These are phyloP conservation scores for Chesias legatella DNA, from an alignment of 2,888 invertebrate species.

Conservation along the genomic window DNA sequence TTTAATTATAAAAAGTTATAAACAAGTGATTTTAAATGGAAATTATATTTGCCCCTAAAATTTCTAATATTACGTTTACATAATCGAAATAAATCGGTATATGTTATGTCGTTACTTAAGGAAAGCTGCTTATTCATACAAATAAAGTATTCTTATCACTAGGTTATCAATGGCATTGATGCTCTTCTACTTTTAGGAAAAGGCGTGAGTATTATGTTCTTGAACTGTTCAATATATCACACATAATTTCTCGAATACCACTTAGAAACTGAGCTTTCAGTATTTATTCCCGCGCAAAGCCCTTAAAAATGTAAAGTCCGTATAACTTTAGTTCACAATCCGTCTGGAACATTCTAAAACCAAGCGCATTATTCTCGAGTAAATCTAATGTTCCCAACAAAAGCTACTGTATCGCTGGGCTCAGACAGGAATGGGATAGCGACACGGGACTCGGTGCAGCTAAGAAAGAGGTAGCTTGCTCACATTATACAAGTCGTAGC, in stretches of 20 bases:
- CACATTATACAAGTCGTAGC: not conserved
- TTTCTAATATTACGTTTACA: too few species aligned
- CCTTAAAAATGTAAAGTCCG: not conserved
- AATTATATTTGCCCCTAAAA: too few species aligned
- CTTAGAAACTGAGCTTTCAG: not conserved
- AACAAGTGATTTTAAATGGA: too few species aligned
- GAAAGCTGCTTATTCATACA: too few species aligned
- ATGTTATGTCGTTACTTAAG: too few species aligned
- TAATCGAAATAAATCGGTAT: too few species aligned
- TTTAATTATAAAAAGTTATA: too few species aligned
- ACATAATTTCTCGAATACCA: not conserved
- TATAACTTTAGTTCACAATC: constrained; percentile 12
- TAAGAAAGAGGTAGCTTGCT: constrained; percentile 5
- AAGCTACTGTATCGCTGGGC: constrained; percentile 28
- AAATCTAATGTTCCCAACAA: constrained; percentile 25
- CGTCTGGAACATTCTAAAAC: constrained; percentile 20
- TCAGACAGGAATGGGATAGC: constrained; percentile 33
- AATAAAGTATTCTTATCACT: too few species aligned
- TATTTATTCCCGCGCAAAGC: not conserved
- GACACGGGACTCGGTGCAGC: constrained; percentile 17
- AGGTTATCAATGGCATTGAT: too few species aligned
- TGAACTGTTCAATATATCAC: not conserved
- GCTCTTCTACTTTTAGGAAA: too few species aligned
- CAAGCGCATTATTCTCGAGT: constrained; percentile 22
- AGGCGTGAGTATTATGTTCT: not conserved